Base-by-base conservation (phyloP, 2,888 invertebrate species). In the Pristionchus exspectatus region DNA sequence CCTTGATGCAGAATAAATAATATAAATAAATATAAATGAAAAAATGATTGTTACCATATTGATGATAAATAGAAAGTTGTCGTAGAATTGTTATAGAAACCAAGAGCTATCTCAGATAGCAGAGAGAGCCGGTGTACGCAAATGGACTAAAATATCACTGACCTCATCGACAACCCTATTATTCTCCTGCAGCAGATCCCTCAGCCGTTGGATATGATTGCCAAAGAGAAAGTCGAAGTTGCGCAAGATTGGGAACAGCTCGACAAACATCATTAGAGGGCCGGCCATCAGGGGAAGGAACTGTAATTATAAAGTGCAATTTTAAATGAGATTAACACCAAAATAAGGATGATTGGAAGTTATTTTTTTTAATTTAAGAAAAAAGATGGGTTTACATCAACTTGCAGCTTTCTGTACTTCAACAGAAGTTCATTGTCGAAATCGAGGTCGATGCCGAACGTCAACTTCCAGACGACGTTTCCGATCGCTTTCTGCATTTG, bases 231-330 rank as follows among this genome's bases (percentile, higher is more conserved):
- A 44, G 44, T 77, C 77, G 44, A 77, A 44, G 7, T 77, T 77
- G 38, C 77, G 77, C 10, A 77, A 44, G 7, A 38, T 24, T 77
- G 77, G 77, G 10, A 77, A 77, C 2, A 77, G 9, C 24, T 77
- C 77, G 44, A 77, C 9, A 21, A 77, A 77, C 77, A 77, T 77
- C 77, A 77, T 77, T 5, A 77, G 44, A 44, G 77, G 77, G 10
- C 77, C 77, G 30, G 77, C 77, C 77, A 77, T 77, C 1, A 44
- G 44, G 0, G 24, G 44, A 44, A 77, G n/a, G 38, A 44, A 38
- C 77, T 77, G 77, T 1, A 77, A 77, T 2, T 4, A 24, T n/a
- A n/a, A n/a, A n/a, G n/a, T n/a, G n/a, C n/a, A n/a, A n/a, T n/a
- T n/a, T n/a, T n/a, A n/a, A n/a, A n/a, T n/a, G n/a, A n/a, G n/a